Conservation (phyloP, 2,113 vertebrate genomes). For the Tiliqua scincoides region DNA sequence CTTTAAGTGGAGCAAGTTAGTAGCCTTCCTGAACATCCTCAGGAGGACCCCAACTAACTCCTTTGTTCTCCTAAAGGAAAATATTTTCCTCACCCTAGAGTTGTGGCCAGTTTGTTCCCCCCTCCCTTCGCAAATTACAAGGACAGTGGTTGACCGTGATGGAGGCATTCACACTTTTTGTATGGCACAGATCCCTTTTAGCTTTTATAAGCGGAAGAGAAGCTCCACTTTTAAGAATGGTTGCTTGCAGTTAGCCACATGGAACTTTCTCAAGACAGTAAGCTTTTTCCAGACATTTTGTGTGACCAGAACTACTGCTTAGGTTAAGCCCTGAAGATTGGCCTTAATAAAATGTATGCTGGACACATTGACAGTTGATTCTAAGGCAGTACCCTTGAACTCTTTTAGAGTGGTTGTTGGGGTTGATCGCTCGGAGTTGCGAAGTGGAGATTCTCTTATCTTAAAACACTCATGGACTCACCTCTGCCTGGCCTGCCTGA, state of each 20-base stretch:
- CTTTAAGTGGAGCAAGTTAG: conserved; percentile 24
- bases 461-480: background rate
- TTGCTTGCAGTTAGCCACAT: too few relatives aligned
- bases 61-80: background rate
- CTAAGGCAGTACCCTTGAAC: background rate
- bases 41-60: background rate
- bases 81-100: background rate
- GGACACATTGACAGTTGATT: too few relatives aligned
- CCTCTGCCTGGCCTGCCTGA: too few relatives aligned
- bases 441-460: background rate
- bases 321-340: background rate
- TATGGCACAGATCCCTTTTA: background rate
- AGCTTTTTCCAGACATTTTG: background rate
- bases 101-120: background rate
- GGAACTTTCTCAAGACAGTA: background rate
- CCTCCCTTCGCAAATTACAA: background rate
- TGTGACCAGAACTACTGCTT: background rate
- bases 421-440: background rate
- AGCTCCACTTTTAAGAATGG: background rate
- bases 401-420: background rate
- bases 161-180: background rate
- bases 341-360: background rate
- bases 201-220: too few relatives aligned
- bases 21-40: background rate
- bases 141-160: background rate